phyloP scores from a whole-genome alignment of 1,140 invertebrate species.

The Dendroctonus valens region DNA sequence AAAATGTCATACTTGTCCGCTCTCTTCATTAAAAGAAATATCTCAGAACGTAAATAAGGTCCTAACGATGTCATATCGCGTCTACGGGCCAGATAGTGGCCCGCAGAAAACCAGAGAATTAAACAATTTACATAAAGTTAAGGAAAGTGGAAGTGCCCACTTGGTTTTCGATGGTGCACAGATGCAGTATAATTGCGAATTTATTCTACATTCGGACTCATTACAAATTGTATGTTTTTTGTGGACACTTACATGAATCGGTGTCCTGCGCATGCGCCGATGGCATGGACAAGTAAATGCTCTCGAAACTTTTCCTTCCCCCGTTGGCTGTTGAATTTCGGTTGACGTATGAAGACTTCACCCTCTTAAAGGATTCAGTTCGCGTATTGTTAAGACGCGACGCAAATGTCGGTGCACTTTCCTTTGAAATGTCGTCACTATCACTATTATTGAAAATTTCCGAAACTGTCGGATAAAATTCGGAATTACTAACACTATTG shows the following conservation, averaged over 20 bases:
- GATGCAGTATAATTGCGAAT: too few relatives aligned
- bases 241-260: slow-evolving; percentile 31
- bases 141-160: slow-evolving; percentile 1
- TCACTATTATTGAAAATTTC: not conserved
- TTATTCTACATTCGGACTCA: not conserved
- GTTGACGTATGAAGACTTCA: too few relatives aligned
- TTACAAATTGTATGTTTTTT: too few relatives aligned
- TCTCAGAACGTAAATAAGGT: slow-evolving; percentile 14
- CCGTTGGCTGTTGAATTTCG: too few relatives aligned
- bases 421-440: not conserved
- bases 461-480: not conserved
- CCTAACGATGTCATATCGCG: slow-evolving; percentile 18
- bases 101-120: slow-evolving; percentile 8
- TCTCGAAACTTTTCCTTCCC: slow-evolving; percentile 8
- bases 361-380: too few relatives aligned
- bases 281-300: slow-evolving; percentile 33
- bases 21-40: slow-evolving; percentile 21
- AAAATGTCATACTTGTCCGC: slow-evolving; percentile 18
- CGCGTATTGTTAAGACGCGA: too few relatives aligned
- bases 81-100: slow-evolving; percentile 6
- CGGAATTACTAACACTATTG: not conserved
- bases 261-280: slow-evolving; percentile 36
- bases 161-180: not conserved
- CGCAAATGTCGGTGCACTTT: not conserved
- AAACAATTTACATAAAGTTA: slow-evolving; percentile 18